phyloP scores from a whole-genome alignment of 2,797 vertebrate genomes.

The Fundulus diaphanus region DNA sequence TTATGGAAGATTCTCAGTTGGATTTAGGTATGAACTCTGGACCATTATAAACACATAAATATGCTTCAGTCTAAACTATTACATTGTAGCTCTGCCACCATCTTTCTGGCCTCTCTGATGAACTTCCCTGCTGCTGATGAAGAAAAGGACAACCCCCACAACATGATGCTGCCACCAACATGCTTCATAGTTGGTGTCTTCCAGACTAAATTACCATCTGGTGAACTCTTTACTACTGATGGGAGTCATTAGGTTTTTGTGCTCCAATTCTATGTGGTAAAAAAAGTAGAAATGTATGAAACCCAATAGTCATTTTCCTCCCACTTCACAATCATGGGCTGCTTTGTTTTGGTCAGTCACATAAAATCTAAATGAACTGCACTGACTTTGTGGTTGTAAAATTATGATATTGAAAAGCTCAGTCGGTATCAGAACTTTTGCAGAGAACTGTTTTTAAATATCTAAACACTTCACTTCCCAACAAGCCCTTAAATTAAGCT shows the following conservation, averaged over 20 bases:
- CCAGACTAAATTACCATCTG: not conserved
- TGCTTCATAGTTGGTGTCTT: not conserved
- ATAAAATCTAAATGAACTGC: not conserved
- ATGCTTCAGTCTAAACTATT: not conserved
- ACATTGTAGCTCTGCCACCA: not conserved
- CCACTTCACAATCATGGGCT: not conserved
- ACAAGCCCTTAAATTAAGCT: not conserved
- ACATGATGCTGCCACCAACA: not conserved
- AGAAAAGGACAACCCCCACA: not conserved
- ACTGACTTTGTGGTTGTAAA: not conserved
- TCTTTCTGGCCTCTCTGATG: not conserved
- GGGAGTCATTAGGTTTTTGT: not conserved
- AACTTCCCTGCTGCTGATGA: not conserved
- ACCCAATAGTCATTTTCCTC: not conserved
- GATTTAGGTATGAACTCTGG: not conserved
- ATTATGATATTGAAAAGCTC: no score
- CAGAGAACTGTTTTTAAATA: not conserved
- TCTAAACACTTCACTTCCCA: not conserved
- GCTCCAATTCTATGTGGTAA: not conserved
- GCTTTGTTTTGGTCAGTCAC: not conserved
- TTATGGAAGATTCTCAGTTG: not conserved
- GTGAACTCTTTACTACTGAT: not conserved
- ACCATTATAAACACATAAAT: not conserved
- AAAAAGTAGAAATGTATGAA: not conserved
- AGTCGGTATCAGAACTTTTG: not conserved